Percentiles rank a stretch among this genome's conserved stretches.
Conservation (phyloP, 1,140 invertebrate genomes). For the Holcopasites calliopsidis region DNA sequence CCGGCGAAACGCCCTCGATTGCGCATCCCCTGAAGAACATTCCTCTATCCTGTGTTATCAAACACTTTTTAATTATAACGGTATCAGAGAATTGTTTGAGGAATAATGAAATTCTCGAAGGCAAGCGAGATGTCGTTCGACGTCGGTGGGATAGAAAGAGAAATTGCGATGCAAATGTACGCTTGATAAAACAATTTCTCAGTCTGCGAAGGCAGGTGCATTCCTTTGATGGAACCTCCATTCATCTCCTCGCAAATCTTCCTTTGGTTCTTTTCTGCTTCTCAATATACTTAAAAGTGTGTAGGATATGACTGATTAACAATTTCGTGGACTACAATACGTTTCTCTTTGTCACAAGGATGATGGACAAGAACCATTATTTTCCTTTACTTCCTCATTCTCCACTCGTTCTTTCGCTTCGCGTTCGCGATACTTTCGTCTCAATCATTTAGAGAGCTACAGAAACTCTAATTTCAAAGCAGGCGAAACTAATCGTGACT, state of each 20-base stretch:
- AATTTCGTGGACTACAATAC: background rate
- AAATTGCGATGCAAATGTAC: too few relatives aligned
- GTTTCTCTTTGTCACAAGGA: background rate
- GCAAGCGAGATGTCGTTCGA: too few relatives aligned
- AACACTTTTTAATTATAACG: too few relatives aligned
- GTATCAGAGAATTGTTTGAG: too few relatives aligned
- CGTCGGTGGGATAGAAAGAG: too few relatives aligned
- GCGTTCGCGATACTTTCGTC: background rate
- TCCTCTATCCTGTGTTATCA: too few relatives aligned
- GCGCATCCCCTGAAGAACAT: too few relatives aligned
- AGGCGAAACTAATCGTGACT: too few relatives aligned
- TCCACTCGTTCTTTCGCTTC: background rate
- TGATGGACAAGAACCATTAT: background rate
- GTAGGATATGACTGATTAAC: conserved; percentile 3
- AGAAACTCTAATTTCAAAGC: too few relatives aligned
- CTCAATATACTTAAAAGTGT: background rate
- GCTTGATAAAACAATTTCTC: background rate
- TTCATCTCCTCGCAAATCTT: background rate
- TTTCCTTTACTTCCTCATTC: background rate
- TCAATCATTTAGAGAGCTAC: too few relatives aligned
- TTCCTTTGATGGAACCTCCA: background rate
- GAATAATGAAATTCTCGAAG: too few relatives aligned
- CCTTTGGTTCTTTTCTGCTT: background rate
- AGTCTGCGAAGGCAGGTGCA: background rate
- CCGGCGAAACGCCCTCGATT: conserved; percentile 49